phyloP scores from a whole-genome alignment of 2,113 vertebrate genomes.

The Hyperopisus bebe region DNA sequence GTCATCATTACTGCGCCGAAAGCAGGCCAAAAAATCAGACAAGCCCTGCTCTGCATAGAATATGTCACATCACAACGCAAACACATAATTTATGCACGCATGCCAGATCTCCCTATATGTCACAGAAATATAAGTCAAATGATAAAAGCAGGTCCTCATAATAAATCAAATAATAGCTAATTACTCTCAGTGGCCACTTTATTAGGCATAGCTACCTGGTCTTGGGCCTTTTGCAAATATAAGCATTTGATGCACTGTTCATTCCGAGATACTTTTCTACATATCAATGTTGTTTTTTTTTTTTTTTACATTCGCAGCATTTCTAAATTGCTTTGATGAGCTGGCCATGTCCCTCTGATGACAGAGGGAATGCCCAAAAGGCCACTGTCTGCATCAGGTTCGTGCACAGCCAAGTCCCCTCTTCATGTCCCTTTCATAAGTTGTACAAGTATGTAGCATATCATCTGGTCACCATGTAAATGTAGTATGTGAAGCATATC shows the following conservation, averaged over 20 bases:
- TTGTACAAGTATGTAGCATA: not conserved
- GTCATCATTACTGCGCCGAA: conserved; percentile 74
- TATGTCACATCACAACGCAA: not conserved
- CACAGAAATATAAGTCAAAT: not conserved
- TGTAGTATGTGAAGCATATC: no score
- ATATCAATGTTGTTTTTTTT: not conserved
- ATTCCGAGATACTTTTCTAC: not conserved
- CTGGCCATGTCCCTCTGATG: no score
- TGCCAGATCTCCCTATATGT: not conserved
- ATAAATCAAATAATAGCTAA: not conserved
- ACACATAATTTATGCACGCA: not conserved
- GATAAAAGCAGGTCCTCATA: not conserved
- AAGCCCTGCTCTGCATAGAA: not conserved
- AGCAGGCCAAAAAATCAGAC: conserved; percentile 27
- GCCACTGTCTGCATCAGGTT: not conserved
- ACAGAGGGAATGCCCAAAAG: no score
- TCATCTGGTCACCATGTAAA: no score
- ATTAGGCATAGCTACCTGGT: not conserved
- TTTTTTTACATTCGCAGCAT: not conserved
- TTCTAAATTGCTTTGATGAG: not conserved
- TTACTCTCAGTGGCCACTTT: not conserved
- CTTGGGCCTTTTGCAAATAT: not conserved
- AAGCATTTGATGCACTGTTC: not conserved
- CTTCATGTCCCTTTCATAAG: not conserved
- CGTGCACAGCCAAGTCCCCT: not conserved